phyloP scores from a whole-genome alignment of 30 jellyfish, hydroid and myxozoan genomes.

The Turritopsis rubra region DNA sequence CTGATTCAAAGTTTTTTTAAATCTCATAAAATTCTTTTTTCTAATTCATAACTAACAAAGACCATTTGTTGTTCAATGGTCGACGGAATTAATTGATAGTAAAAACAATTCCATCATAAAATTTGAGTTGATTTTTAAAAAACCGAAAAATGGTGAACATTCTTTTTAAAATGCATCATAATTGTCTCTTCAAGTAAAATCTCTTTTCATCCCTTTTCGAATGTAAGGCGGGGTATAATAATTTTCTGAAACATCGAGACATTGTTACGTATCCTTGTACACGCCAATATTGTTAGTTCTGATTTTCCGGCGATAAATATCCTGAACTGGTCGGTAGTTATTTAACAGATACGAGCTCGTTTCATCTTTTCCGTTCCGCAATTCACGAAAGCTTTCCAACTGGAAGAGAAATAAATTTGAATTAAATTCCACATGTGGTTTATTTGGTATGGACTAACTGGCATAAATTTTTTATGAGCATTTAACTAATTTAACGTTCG shows the following conservation, averaged over 20 bases:
- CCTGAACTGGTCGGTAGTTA: conserved; percentile 5
- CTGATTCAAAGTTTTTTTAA: too few relatives aligned
- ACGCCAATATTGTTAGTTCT: not conserved
- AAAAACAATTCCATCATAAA: too few relatives aligned
- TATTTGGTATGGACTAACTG: too few relatives aligned
- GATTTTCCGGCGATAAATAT: not conserved
- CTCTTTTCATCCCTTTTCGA: not conserved
- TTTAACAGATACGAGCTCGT: not conserved
- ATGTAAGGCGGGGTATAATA: too few relatives aligned
- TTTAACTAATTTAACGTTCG: too few relatives aligned
- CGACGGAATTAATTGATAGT: too few relatives aligned
- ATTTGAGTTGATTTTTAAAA: too few relatives aligned
- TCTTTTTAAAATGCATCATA: not conserved
- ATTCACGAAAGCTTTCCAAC: not conserved
- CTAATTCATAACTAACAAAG: too few relatives aligned
- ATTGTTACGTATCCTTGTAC: not conserved
- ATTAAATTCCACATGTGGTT: not conserved
- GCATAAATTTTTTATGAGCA: too few relatives aligned
- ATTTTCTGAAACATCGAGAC: too few relatives aligned
- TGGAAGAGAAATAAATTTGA: not conserved
- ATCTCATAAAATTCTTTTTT: too few relatives aligned
- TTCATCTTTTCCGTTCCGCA: not conserved
- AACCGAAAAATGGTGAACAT: not conserved
- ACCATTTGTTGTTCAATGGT: too few relatives aligned
- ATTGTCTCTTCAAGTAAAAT: not conserved